Percentiles rank a stretch among this genome's conserved stretches.
Conservation (phyloP, 2,888 invertebrate genomes). For the Hoplodrina ambigua region DNA sequence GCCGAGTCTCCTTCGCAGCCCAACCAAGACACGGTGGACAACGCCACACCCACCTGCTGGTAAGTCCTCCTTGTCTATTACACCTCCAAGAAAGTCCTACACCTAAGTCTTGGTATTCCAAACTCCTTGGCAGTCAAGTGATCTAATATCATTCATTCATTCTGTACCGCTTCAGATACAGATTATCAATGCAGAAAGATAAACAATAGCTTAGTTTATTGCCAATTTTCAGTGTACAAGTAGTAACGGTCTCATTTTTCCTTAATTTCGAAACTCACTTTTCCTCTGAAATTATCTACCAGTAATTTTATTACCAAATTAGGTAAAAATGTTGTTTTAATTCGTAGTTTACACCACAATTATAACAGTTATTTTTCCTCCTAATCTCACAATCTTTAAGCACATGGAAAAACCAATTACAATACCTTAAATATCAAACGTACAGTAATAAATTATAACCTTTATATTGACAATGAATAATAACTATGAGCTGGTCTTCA, state of each 20-base stretch:
- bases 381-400: neutral
- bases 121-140: constrained; percentile 40
- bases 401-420: constrained; percentile 29
- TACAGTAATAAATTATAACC: constrained; percentile 24
- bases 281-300: neutral
- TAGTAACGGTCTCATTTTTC: constrained; percentile 5
- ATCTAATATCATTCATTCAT: constrained; percentile 40
- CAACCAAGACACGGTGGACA: constrained; percentile 89
- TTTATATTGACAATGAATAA: constrained; percentile 43
- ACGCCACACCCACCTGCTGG: constrained; percentile 89
- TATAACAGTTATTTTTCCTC: constrained; percentile 23
- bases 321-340: neutral
- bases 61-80: constrained; percentile 69
- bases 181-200: constrained; percentile 10
- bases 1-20: constrained; percentile 90
- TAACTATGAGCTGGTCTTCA: constrained; percentile 10
- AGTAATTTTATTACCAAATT: neutral
- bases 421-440: constrained; percentile 17
- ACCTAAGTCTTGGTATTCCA: constrained; percentile 17
- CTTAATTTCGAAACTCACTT: constrained; percentile 5
- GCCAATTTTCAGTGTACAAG: neutral
- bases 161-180: constrained; percentile 21
- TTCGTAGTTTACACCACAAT: neutral
- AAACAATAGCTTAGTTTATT: constrained; percentile 28
- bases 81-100: constrained; percentile 15